Evolutionary conservation across 2,797 vertebrate species (phyloP), one percentile per base, ranked within the genome.

Genomic region (Cetoscarus ocellatus): DNA sequence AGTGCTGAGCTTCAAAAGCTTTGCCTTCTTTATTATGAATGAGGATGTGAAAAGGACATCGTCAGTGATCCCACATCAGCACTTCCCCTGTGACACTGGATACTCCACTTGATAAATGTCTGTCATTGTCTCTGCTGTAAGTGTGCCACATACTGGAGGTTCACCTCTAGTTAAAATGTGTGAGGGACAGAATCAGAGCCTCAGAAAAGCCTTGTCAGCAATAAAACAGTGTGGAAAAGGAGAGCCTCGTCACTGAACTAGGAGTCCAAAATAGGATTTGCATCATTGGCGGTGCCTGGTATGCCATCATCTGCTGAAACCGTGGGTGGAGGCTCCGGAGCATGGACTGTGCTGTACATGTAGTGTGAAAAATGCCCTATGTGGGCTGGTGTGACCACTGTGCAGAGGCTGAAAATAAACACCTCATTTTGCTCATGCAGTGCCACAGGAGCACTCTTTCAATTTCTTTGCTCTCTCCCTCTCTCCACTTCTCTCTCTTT

Each of bases 321-420:
- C 55, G 47, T 60, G 36, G 56, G 43, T 72, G 55, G 68, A 70
- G 57, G 49, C 61, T 47, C 14, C 27, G 49, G 27, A 65, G 49
- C n/a, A 35, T 44, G 85, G 80, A 51, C 52, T 47, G 47, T 8
- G 12, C 3, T 36, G 50, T 34, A 62, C 27, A 15, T 14, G 18
- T 79, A 81, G 84, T 53, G 84, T 90, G 89, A 92, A 91, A 90
- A 94, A 92, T 85, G 78, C 69, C 68, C 84, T 82, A 51, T 59
- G 49, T 79, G 67, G 79, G 83, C 85, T 61, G 42, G 58, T 77
- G 78, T 79, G 85, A 61, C 60, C 92, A 45, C 84, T 75, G 74
- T 85, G 80, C 75, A 75, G 27, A 84, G 89, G 88, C 92, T 93
- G 91, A 91, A 89, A 91, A 92, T 80, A 64, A 87, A 88, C 71